Percentiles rank a stretch among this genome's conserved stretches.
Evolutionary conservation across 2,113 vertebrate species (phyloP).

Genomic region (Erythrocercus mccallii): DNA sequence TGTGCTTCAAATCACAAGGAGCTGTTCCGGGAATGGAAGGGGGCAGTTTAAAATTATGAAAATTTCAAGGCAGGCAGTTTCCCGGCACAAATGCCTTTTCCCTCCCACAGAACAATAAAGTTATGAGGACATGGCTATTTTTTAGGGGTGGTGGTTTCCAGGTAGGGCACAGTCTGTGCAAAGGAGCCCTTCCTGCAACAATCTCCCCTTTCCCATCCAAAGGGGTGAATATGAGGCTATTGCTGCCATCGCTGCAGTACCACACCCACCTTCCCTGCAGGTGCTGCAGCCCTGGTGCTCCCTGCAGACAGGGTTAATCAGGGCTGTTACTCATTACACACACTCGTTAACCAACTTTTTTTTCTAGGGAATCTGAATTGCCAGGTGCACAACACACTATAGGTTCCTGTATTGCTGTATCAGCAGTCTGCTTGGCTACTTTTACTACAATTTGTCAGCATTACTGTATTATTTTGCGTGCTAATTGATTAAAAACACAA

Average conservation of each 20-base stretch:
- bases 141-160: not conserved
- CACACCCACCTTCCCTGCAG: too few relatives aligned
- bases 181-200: not conserved
- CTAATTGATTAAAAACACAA: not conserved
- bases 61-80: not conserved
- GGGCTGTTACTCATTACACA: not conserved
- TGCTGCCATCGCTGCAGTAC: not conserved
- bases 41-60: too few relatives aligned
- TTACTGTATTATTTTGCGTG: not conserved
- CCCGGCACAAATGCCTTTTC: not conserved
- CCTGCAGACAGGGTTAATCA: not conserved
- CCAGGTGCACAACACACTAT: accelerated
- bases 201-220: not conserved
- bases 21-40: not conserved
- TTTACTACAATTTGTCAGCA: not conserved
- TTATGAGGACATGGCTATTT: not conserved
- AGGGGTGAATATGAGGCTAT: not conserved
- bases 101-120: not conserved
- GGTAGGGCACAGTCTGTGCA: accelerated
- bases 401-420: accelerated
- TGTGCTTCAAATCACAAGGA: accelerated
- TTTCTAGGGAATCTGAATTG: not conserved
- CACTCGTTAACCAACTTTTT: not conserved
- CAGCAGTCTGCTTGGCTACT: not conserved
- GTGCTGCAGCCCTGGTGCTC: not conserved